phyloP scores from a whole-genome alignment of 1,140 invertebrate species.

The Coelopa frigida region DNA sequence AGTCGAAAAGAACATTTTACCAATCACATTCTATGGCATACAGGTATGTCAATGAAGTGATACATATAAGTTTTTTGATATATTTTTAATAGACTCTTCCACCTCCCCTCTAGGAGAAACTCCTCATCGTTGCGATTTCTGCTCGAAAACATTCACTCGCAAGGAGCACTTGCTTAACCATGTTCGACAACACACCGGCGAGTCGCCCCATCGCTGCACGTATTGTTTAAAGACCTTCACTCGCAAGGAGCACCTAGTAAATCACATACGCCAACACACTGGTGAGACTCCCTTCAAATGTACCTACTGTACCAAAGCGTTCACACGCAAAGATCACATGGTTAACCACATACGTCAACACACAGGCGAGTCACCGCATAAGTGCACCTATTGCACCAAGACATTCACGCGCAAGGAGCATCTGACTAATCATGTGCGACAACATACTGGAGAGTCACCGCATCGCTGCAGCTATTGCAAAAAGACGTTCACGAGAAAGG shows the following conservation, averaged over 20 bases:
- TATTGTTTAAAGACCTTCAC: conserved; percentile 69
- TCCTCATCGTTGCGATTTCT: conserved; percentile 77
- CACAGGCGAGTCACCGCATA: conserved; percentile 74
- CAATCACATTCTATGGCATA: conserved; percentile 81
- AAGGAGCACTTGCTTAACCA: conserved; percentile 78
- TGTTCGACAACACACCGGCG: conserved; percentile 68
- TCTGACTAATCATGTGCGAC: conserved; percentile 58
- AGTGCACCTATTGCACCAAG: conserved; percentile 73
- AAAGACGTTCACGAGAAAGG: conserved; percentile 75
- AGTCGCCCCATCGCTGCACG: conserved; percentile 53
- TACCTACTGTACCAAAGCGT: conserved; percentile 78
- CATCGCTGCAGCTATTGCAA: conserved; percentile 67
- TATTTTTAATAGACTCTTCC: neutral
- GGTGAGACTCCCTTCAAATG: conserved; percentile 79
- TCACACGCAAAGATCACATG: conserved; percentile 73
- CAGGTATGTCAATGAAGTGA: conserved; percentile 45
- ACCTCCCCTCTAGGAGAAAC: conserved; percentile 59
- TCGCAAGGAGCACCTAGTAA: conserved; percentile 70
- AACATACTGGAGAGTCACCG: conserved; percentile 73
- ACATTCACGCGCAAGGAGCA: conserved; percentile 72
- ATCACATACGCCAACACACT: conserved; percentile 75
- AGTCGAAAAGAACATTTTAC: conserved; percentile 78
- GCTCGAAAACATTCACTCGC: conserved; percentile 74
- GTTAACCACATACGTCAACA: conserved; percentile 74
- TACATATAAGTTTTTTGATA: neutral